phyloP scores from a whole-genome alignment of 2,797 vertebrate genomes.

The Macrochelys suwanniensis region DNA sequence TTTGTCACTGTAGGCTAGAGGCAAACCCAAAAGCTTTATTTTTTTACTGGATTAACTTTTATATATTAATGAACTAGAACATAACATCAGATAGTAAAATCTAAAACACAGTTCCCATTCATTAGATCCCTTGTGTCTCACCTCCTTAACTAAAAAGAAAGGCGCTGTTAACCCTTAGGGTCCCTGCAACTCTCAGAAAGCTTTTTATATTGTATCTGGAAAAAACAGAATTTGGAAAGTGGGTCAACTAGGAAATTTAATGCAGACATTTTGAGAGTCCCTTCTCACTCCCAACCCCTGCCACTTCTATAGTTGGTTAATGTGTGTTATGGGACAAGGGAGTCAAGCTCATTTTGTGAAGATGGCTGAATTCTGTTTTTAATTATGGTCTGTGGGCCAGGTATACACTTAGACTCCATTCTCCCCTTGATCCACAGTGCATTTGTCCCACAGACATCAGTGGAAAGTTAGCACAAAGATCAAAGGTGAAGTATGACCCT shows the following conservation, averaged over 20 bases:
- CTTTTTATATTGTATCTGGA: neutral
- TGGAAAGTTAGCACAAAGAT: neutral
- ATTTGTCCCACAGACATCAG: neutral
- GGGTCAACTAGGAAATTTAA: neutral
- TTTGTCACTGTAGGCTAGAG: neutral
- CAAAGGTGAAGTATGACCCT: neutral
- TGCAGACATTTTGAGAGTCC: neutral
- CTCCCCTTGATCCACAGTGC: neutral
- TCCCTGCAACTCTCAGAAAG: neutral
- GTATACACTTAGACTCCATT: neutral
- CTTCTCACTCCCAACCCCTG: neutral
- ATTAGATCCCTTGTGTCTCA: neutral
- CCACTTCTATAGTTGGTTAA: neutral
- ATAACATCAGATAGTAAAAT: neutral
- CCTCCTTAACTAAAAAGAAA: neutral
- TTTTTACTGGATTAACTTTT: slow-evolving; percentile 6
- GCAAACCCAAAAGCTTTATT: neutral
- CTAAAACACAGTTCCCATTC: neutral
- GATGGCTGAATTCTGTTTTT: neutral
- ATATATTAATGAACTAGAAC: neutral
- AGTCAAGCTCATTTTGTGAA: neutral
- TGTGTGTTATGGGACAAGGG: neutral
- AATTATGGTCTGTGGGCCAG: too few relatives aligned
- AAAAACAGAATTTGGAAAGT: neutral
- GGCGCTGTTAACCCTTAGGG: neutral